Evolutionary conservation across 1,140 invertebrate species (phyloP), one percentile per base, ranked within the genome.

Genomic region (Hypothenemus hampei): DNA sequence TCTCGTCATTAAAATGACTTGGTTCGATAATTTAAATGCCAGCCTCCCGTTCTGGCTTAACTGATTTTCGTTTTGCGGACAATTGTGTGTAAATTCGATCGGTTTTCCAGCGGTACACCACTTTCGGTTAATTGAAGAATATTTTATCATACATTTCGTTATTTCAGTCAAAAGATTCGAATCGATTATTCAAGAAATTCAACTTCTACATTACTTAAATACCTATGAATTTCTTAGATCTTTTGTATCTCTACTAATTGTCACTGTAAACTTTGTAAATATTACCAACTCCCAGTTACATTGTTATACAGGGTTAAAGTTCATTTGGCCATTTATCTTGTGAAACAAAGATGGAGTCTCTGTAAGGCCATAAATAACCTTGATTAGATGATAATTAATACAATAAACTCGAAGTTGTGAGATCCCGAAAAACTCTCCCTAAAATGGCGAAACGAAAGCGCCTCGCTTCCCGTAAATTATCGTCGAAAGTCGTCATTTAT

Each of bases 301-400:
- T n/a, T n/a, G n/a, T n/a, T n/a, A n/a, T n/a, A n/a, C n/a, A 29
- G 26, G 7, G 36, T 11, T 37, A 37, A 16, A 37, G 36, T 37
- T 37, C 36, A 18, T 37, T n/a, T 18, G 8, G 7, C 36, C 11
- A 37, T 37, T 37, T 37, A 37, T 37, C 36, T 37, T 7, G 11
- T 11, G 36, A 18, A 37, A 7, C 8, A 37, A 24, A 51, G 41
- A 31, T 40, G 15, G 0, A n/a, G 20, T 37, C 37, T 22, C 15
- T 24, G 18, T 22, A 37, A 31, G 18, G 16, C 37, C 50, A 53
- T 53, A 53, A 53, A 53, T 53, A 53, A 53, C 50, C 20, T 44
- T 53, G 39, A 53, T 53, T 44, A 53, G 50, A 53, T 53, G 50
- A 53, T 53, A 53, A 53, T 53, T 53, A 53, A 53, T 53, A 53